Conservation (phyloP, 2,888 invertebrate genomes). For the Crematogaster levior region DNA sequence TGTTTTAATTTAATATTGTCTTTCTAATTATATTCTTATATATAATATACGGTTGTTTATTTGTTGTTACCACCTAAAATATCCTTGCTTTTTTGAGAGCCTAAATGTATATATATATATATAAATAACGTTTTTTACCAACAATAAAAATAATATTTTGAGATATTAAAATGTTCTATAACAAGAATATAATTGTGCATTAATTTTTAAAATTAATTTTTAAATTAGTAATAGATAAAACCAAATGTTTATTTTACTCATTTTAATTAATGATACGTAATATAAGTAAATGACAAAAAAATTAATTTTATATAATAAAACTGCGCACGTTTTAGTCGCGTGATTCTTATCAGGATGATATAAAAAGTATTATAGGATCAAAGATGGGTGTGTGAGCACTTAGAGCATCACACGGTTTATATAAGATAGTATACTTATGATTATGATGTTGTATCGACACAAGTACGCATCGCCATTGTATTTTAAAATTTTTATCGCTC, state of each 20-base stretch:
- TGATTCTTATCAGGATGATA: not conserved
- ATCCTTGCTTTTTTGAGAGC: not conserved
- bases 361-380: not conserved
- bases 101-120: not conserved
- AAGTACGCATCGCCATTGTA: not conserved
- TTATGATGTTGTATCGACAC: conserved; percentile 9
- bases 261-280: not conserved
- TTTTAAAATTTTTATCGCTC: conserved; percentile 14
- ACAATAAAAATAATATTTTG: not conserved
- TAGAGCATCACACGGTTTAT: conserved; percentile 1
- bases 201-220: not conserved
- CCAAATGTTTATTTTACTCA: not conserved
- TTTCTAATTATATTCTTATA: not conserved
- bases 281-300: not conserved
- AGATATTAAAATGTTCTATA: not conserved
- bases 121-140: too few species aligned
- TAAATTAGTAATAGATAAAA: not conserved
- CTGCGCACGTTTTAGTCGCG: not conserved
- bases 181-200: not conserved
- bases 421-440: conserved; percentile 15
- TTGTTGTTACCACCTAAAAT: not conserved
- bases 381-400: not conserved
- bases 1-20: conserved; percentile 1
- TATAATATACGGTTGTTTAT: not conserved
- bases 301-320: not conserved